Percentiles rank a stretch among this genome's conserved stretches.
These are phyloP conservation scores for Pachyseris speciosa DNA, from an alignment of 64 coral and sea anemone genomes.

Conservation along the genomic window DNA sequence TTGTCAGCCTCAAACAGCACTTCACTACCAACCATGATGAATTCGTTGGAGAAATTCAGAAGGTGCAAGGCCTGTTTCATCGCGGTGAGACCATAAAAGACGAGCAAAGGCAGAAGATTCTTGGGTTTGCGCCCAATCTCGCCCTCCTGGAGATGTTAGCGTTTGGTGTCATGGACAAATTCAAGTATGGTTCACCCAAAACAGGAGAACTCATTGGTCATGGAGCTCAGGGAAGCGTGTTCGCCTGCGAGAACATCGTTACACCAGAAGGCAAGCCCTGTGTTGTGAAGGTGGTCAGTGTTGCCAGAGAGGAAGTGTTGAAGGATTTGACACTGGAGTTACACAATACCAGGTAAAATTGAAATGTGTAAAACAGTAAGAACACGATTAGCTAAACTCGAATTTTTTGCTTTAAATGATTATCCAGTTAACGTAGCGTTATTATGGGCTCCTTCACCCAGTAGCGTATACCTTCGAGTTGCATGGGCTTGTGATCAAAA, in stretches of 20 bases:
- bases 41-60: slow-evolving; percentile 48
- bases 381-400: no score
- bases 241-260: slow-evolving; percentile 45
- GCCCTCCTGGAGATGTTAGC: slow-evolving; percentile 66
- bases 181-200: slow-evolving; percentile 39
- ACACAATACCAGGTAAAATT: slow-evolving; percentile 58
- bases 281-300: slow-evolving; percentile 61
- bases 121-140: slow-evolving; percentile 50
- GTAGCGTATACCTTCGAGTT: no score
- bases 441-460: no score
- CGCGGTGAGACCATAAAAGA: slow-evolving; percentile 60
- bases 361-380: neutral
- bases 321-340: slow-evolving; percentile 70
- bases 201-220: slow-evolving; percentile 36
- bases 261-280: slow-evolving; percentile 52
- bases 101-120: slow-evolving; percentile 44
- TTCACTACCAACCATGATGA: slow-evolving; percentile 48
- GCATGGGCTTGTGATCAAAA: no score
- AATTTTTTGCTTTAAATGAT: no score
- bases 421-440: no score
- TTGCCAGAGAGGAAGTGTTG: slow-evolving; percentile 16
- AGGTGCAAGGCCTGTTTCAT: slow-evolving; percentile 26
- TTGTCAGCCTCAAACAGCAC: neutral
- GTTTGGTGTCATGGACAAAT: slow-evolving; percentile 42
- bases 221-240: slow-evolving; percentile 64